Percentiles rank a stretch among this genome's conserved stretches.
phyloP scores from a whole-genome alignment of 2,113 vertebrate genomes.

The Alaudala cheleensis region DNA sequence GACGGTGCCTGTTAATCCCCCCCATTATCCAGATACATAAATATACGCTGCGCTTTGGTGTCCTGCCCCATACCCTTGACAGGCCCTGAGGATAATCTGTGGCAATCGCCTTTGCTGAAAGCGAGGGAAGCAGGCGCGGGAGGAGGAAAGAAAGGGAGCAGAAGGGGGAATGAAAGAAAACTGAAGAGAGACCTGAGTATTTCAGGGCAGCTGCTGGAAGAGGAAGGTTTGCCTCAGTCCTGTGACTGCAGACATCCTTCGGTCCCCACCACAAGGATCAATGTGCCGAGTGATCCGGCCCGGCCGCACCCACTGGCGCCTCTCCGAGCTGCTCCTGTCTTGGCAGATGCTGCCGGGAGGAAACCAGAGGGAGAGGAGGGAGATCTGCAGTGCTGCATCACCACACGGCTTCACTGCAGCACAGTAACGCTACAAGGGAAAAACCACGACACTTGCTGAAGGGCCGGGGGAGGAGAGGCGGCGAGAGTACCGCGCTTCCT shows the following conservation, averaged over 20 bases:
- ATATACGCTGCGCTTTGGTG: background rate
- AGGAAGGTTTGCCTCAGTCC: background rate
- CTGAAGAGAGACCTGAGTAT: background rate
- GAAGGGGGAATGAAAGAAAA: background rate
- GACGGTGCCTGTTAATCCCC: fast-evolving
- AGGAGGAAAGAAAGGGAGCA: conserved; percentile 9
- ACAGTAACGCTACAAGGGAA: background rate
- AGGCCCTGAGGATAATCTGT: background rate
- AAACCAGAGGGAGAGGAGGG: conserved; percentile 2
- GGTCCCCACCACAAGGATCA: background rate
- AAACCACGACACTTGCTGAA: background rate
- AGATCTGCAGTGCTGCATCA: conserved; percentile 63
- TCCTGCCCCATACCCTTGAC: background rate
- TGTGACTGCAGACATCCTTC: background rate
- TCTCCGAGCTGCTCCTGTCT: conserved; percentile 40
- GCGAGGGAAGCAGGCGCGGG: background rate
- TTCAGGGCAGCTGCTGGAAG: background rate
- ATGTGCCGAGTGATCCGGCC: background rate
- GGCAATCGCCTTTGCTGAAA: conserved; percentile 26
- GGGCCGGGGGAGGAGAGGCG: background rate
- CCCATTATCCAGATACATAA: background rate
- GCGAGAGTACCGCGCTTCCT: fast-evolving
- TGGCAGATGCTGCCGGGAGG: conserved; percentile 41
- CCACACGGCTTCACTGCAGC: conserved; percentile 44
- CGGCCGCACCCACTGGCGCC: conserved; percentile 44